phyloP scores from a whole-genome alignment of 1,140 invertebrate genomes.

The Pentalonia nigronervosa region DNA sequence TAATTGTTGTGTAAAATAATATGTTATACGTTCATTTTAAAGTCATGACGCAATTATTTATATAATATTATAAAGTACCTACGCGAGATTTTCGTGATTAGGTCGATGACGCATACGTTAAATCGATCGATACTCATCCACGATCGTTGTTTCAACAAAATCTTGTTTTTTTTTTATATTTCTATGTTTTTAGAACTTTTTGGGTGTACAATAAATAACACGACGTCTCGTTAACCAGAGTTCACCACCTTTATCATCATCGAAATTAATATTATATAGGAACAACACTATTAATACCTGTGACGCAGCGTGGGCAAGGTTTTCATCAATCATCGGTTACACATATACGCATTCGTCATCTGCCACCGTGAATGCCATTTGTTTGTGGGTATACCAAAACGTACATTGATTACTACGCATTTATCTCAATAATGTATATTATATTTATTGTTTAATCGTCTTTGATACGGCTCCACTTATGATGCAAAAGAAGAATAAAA shows the following conservation, averaged over 20 bases:
- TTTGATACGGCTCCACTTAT: not conserved
- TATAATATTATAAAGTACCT: not conserved
- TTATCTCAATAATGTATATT: not conserved
- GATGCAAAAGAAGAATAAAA: not conserved
- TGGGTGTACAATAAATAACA: not conserved
- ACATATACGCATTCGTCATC: not conserved
- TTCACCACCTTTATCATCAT: too few relatives aligned
- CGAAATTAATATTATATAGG: too few relatives aligned
- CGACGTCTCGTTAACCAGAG: not conserved
- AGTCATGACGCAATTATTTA: not conserved
- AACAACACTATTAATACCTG: not conserved
- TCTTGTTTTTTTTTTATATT: not conserved
- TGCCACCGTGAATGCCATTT: not conserved
- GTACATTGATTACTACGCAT: slow-evolving; percentile 2
- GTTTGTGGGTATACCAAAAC: not conserved
- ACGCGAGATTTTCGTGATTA: not conserved
- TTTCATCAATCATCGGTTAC: not conserved
- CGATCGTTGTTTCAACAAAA: not conserved
- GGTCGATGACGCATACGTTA: not conserved
- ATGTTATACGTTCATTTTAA: not conserved
- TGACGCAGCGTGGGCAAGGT: not conserved
- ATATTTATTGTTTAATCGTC: not conserved
- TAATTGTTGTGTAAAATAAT: too few relatives aligned
- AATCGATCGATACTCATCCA: not conserved
- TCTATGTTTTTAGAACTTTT: not conserved